Percentiles rank a stretch among this genome's conserved stretches.
These are phyloP conservation scores for Vidua macroura DNA, from an alignment of 2,113 vertebrate genomes.

Conservation along the genomic window DNA sequence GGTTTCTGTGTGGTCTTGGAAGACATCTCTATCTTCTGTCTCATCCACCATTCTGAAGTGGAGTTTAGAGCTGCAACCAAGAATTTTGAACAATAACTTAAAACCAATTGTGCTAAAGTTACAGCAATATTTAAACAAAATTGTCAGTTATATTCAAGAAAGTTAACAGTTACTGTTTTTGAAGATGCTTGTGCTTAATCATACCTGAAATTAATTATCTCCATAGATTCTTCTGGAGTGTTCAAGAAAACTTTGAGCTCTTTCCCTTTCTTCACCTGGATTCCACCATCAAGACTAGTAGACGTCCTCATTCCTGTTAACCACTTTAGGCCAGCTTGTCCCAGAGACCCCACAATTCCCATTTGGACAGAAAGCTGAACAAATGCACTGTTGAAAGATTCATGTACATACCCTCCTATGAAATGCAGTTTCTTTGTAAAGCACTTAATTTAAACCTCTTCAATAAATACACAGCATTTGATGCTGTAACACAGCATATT, in stretches of 20 bases:
- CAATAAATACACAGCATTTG: neutral
- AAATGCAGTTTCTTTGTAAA: neutral
- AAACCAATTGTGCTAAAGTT: neutral
- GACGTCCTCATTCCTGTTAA: slow-evolving; percentile 72
- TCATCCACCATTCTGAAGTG: slow-evolving; percentile 68
- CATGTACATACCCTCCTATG: neutral
- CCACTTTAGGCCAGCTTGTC: slow-evolving; percentile 82
- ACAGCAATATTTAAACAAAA: neutral
- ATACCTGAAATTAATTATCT: slow-evolving; percentile 82
- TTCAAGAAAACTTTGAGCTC: slow-evolving; percentile 83
- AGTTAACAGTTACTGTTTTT: neutral
- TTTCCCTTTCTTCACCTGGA: slow-evolving; percentile 80
- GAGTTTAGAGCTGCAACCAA: slow-evolving; percentile 76
- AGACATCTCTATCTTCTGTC: slow-evolving; percentile 64
- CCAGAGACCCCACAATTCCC: slow-evolving; percentile 76
- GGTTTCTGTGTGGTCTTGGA: slow-evolving; percentile 68
- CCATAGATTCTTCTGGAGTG: slow-evolving; percentile 81
- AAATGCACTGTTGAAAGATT: slow-evolving; percentile 71
- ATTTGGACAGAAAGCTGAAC: slow-evolving; percentile 78
- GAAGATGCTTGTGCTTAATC: neutral
- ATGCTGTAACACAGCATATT: neutral
- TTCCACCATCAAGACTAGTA: slow-evolving; percentile 80
- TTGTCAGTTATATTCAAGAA: neutral
- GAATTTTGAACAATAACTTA: neutral
- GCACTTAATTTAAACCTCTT: neutral